Evolutionary conservation across 2,113 vertebrate species (phyloP).

Genomic region (Synchiropus splendidus): DNA sequence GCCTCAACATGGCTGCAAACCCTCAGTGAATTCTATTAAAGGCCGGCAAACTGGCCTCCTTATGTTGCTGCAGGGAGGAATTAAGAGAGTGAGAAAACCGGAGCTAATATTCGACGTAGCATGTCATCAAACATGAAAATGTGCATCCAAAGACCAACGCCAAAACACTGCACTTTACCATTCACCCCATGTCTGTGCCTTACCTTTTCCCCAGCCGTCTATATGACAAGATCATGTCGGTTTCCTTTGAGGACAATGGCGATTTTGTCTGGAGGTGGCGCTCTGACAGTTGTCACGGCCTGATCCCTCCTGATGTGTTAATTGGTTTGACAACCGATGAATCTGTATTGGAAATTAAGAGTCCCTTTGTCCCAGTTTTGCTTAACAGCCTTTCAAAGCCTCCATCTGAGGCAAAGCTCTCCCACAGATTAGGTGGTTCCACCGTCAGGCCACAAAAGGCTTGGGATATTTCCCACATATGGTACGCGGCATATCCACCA

Average conservation of each 20-base stretch:
- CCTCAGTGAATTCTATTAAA: slow-evolving; percentile 13
- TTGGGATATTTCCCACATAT: slow-evolving; percentile 63
- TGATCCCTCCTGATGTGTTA: slow-evolving; percentile 58
- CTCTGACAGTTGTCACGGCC: slow-evolving; percentile 57
- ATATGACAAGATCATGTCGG: slow-evolving; percentile 42
- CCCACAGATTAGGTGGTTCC: slow-evolving; percentile 53
- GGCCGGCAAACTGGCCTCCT: slow-evolving; percentile 11
- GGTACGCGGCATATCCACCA: slow-evolving; percentile 41
- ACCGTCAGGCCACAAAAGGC: slow-evolving; percentile 44
- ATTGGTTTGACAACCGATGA: slow-evolving; percentile 56
- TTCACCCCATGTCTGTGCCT: slow-evolving; percentile 10
- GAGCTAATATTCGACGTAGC: too few relatives aligned
- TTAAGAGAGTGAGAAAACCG: neutral
- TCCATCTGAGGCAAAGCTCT: slow-evolving; percentile 43
- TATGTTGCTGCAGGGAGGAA: slow-evolving; percentile 1
- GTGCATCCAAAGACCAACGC: too few relatives aligned
- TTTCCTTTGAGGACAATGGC: slow-evolving; percentile 43
- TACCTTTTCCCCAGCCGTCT: slow-evolving; percentile 23
- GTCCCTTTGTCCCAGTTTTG: slow-evolving; percentile 48
- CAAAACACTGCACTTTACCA: slow-evolving; percentile 2
- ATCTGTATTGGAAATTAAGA: slow-evolving; percentile 58
- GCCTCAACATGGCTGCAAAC: slow-evolving; percentile 38
- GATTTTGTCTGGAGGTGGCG: slow-evolving; percentile 57
- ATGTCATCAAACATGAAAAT: too few relatives aligned
- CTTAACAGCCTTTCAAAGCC: slow-evolving; percentile 48